Percentiles rank a stretch among this genome's conserved stretches.
Evolutionary conservation across 2,888 invertebrate genomes (phyloP).

Genomic region (Hartigia nigra): DNA sequence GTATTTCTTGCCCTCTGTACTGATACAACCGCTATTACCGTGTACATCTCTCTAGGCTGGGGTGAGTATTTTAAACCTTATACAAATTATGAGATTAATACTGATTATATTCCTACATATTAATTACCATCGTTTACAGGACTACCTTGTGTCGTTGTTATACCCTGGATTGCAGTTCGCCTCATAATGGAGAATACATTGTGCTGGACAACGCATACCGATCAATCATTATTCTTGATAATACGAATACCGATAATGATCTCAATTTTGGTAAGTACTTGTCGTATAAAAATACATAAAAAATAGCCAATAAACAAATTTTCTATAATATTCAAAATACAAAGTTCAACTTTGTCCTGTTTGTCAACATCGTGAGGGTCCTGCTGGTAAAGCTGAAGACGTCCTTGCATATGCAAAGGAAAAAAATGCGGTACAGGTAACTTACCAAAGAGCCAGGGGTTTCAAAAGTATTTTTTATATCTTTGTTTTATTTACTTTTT

Average conservation of each 20-base stretch:
- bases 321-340: neutral
- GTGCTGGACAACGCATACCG: conserved; percentile 72
- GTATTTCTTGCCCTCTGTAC: conserved; percentile 75
- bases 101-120: neutral
- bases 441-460: conserved; percentile 11
- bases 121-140: conserved; percentile 58
- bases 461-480: neutral
- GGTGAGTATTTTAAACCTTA: conserved; percentile 64
- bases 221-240: conserved; percentile 67
- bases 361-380: conserved; percentile 72
- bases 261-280: conserved; percentile 70
- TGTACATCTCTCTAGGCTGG: conserved; percentile 75
- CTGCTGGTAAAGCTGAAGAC: conserved; percentile 70
- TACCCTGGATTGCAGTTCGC: conserved; percentile 71
- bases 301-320: conserved; percentile 8
- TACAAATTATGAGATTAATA: neutral
- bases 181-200: conserved; percentile 68
- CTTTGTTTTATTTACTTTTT: neutral
- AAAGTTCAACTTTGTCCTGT: conserved; percentile 74
- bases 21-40: conserved; percentile 71
- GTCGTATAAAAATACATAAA: neutral
- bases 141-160: conserved; percentile 70
- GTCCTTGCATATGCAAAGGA: conserved; percentile 70
- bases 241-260: conserved; percentile 71
- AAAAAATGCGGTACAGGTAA: conserved; percentile 72